Percentiles rank a stretch among this genome's conserved stretches.
phyloP scores from a whole-genome alignment of 2,888 invertebrate genomes.

The Gisinianus flammeolus region DNA sequence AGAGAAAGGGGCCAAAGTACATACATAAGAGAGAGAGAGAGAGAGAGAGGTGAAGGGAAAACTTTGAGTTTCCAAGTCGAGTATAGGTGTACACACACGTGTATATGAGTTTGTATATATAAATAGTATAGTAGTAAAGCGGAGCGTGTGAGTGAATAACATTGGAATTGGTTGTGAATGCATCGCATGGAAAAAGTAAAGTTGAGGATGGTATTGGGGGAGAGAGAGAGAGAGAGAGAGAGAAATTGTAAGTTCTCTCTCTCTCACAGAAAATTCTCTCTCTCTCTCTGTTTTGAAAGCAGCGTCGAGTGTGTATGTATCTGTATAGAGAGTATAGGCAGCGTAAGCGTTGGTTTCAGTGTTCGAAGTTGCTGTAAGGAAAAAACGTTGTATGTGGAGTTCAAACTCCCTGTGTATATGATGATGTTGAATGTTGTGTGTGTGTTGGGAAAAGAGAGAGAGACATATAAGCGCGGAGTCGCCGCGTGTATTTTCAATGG shows the following conservation, averaged over 20 bases:
- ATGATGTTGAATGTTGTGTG: neutral
- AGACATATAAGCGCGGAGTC: constrained; percentile 10
- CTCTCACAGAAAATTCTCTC: neutral
- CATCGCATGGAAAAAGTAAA: constrained; percentile 24
- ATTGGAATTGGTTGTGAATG: constrained; percentile 40
- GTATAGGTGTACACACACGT: neutral
- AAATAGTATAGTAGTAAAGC: neutral
- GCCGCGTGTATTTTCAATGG: constrained; percentile 43
- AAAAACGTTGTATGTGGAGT: neutral
- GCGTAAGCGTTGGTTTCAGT: too few species aligned
- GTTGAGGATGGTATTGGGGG: constrained; percentile 1
- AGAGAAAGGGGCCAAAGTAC: neutral
- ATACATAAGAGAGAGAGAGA: neutral
- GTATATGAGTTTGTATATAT: neutral
- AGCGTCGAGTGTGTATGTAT: too few species aligned
- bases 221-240: constrained; percentile 30
- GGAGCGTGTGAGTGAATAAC: constrained; percentile 38
- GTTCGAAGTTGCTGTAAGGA: neutral
- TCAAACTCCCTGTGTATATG: neutral
- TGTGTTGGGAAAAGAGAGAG: neutral
- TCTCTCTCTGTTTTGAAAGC: neutral
- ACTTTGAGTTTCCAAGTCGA: constrained; percentile 37
- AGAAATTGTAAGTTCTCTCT: neutral
- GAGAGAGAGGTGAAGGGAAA: constrained; percentile 34
- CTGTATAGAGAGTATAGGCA: too few species aligned